Evolutionary conservation across 2,888 invertebrate species (phyloP), one percentile per base, ranked within the genome.

Genomic region (Drosophila algonquin): DNA sequence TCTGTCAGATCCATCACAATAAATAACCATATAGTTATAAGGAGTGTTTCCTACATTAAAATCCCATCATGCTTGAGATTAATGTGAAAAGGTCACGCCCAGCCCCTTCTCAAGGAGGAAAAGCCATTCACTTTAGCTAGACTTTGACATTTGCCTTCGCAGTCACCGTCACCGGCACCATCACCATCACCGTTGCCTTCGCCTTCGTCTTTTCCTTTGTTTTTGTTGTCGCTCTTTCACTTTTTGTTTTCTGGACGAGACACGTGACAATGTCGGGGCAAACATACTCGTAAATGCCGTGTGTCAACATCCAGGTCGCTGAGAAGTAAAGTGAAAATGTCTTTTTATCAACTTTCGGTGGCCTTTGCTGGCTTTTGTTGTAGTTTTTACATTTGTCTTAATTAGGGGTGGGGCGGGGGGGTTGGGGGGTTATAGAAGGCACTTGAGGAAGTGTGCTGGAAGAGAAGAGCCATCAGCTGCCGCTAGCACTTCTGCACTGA

Each of bases 381-480:
- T 74, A 78, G 87, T 88, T 86, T 81, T 76, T 76, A 75, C 87
- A 83, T 83, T 87, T 83, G 68, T 88, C 87, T 87, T 88, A 88
- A 83, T 83, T 86, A 84, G 59, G 72, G 62, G 57, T 86, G 79
- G 60, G 24, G 5, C 4, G 24, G 21, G 21, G 5, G 24, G 24
- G 24, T 4, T 0, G 70, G 59, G 55, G 35, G 27, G 61, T 56
- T 52, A 55, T 14, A 45, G 68, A 50, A 45, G 81, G 52, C 62
- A 72, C 73, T 82, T 80, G 72, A 71, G 72, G 56, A 54, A 58
- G 53, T 59, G 48, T 56, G 60, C 54, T 65, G 53, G 61, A 67
- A 71, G 60, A 35, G 57, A 67, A 71, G 60, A 35, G 57, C 61
- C 47, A 62, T 67, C 68, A 63, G 58, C 53, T 65, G 61, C 55